Conservation (phyloP, 2,113 vertebrate species). For the Heptranchias perlo region DNA sequence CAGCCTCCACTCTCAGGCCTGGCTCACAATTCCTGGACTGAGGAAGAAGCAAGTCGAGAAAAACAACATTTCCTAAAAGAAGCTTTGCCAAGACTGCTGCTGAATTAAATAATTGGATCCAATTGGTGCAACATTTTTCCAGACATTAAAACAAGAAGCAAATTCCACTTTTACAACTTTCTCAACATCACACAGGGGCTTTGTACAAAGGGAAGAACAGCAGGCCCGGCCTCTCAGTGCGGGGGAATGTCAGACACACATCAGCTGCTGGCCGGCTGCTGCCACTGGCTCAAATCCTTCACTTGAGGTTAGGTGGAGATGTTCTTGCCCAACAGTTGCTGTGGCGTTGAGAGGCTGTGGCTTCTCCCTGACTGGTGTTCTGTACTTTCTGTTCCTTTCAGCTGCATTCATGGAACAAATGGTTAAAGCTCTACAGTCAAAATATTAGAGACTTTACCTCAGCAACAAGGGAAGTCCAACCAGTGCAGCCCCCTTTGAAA, state of each 20-base stretch:
- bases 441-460: background rate
- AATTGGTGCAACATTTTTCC: background rate
- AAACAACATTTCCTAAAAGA: background rate
- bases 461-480: background rate
- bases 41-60: no score
- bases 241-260: background rate
- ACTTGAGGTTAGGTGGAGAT: background rate
- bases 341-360: background rate
- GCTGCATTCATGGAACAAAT: background rate
- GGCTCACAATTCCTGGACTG: background rate
- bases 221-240: background rate
- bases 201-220: background rate
- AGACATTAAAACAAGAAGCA: background rate
- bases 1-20: background rate
- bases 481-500: background rate
- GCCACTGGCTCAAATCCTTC: background rate
- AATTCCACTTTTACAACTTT: constrained; percentile 17
- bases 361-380: background rate
- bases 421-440: background rate
- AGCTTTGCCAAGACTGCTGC: background rate
- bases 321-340: background rate
- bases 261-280: constrained; percentile 4
- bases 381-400: background rate
- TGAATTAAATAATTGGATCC: background rate
- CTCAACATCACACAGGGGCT: background rate